Evolutionary conservation across 2,797 vertebrate species (phyloP).

Genomic region (Cheracebus regulus): DNA sequence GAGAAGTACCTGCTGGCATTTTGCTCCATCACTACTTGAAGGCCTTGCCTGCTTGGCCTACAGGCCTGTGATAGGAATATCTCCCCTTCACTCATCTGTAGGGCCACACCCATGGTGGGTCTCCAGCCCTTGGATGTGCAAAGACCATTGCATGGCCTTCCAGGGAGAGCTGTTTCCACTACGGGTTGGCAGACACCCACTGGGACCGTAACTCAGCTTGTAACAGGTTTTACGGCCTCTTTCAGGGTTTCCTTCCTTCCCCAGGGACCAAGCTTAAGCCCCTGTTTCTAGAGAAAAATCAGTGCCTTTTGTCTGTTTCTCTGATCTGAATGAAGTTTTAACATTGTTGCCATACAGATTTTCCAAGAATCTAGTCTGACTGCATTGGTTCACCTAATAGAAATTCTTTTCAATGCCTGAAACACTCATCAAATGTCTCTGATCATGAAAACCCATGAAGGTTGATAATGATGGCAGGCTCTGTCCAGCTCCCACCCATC

Average conservation of each 20-base stretch:
- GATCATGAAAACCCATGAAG: neutral
- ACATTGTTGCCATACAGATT: neutral
- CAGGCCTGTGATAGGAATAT: neutral
- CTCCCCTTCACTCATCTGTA: neutral
- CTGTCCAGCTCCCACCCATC: neutral
- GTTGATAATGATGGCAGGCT: neutral
- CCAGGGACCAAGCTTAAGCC: neutral
- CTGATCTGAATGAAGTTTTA: neutral
- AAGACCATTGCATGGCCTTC: neutral
- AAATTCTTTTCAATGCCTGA: constrained; percentile 14
- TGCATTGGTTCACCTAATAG: neutral
- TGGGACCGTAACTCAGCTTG: neutral
- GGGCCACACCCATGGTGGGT: accelerated
- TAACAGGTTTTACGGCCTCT: neutral
- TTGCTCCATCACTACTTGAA: neutral
- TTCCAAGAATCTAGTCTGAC: neutral
- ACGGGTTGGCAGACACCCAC: neutral
- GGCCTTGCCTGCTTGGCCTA: neutral
- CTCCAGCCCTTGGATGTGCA: neutral
- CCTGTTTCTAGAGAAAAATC: neutral
- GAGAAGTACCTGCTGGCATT: neutral
- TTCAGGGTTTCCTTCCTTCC: neutral
- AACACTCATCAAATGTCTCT: neutral
- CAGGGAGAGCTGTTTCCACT: neutral
- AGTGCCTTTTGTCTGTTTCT: neutral